Conservation (phyloP, 2,113 vertebrate species). For the Calonectris borealis region DNA sequence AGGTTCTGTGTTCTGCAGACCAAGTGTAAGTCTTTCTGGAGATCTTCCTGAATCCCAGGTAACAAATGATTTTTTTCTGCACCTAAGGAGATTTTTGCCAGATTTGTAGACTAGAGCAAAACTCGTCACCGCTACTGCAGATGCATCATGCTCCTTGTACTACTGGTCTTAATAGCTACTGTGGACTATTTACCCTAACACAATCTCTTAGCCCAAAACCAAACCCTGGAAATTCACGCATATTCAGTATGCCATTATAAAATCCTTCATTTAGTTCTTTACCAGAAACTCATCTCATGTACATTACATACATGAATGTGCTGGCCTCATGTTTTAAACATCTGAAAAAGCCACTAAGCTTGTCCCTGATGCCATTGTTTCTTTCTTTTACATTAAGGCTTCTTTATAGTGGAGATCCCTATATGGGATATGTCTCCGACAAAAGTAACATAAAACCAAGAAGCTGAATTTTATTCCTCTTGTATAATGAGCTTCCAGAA, state of each 20-base stretch:
- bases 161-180: not conserved
- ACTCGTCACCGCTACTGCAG: not conserved
- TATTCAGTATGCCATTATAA: not conserved
- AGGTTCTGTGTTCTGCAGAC: not conserved
- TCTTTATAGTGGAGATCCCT: not conserved
- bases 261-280: not conserved
- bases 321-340: slow-evolving; percentile 32
- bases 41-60: not conserved
- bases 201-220: not conserved
- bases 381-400: not conserved
- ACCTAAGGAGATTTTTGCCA: not conserved
- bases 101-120: not conserved
- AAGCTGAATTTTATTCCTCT: slow-evolving; percentile 33
- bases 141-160: not conserved
- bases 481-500: slow-evolving; percentile 27
- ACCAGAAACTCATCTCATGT: not conserved
- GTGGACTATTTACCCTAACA: not conserved
- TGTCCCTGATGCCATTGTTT: not conserved
- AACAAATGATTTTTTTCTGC: not conserved
- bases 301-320: not conserved
- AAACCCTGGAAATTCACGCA: not conserved
- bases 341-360: slow-evolving; percentile 34
- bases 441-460: slow-evolving; percentile 10
- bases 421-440: not conserved
- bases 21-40: not conserved